A percentile compares a stretch with the other conserved stretches of the same genome.
phyloP scores from a whole-genome alignment of 35 echinoderm and acorn worm genomes.

The Amphiura filiformis region DNA sequence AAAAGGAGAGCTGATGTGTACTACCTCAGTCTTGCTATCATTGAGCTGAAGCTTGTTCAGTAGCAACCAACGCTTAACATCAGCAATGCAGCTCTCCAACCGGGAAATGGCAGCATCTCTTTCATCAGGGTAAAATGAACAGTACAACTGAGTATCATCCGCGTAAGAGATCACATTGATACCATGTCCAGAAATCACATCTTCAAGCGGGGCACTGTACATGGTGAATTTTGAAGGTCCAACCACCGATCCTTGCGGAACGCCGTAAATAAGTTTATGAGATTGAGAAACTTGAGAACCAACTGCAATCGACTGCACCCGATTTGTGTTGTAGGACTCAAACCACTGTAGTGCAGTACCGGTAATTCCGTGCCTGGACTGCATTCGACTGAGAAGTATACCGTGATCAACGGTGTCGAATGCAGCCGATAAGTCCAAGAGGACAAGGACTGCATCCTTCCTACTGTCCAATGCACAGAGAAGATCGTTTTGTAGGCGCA shows the following conservation, averaged over 20 bases:
- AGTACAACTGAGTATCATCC: neutral
- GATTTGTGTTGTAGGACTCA: neutral
- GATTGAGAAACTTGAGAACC: neutral
- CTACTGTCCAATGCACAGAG: neutral
- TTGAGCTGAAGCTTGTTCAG: neutral
- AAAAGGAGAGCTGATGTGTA: neutral
- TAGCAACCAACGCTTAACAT: neutral
- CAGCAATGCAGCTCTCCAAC: slow-evolving; percentile 3
- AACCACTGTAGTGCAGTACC: neutral
- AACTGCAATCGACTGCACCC: neutral
- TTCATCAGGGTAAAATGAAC: neutral
- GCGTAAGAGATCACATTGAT: neutral
- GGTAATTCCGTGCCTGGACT: neutral
- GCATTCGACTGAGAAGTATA: neutral
- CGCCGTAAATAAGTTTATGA: neutral
- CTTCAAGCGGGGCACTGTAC: neutral
- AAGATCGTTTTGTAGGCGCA: neutral
- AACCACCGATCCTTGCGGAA: neutral
- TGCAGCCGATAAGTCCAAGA: neutral
- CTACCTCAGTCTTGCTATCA: neutral
- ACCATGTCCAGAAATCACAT: neutral
- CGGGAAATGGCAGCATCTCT: neutral
- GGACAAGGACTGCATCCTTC: neutral
- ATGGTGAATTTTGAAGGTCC: neutral
- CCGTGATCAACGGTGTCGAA: neutral